Percentiles rank a stretch among this genome's conserved stretches.
Conservation (phyloP, 2,797 vertebrate species). For the Alexandromys oeconomus region DNA sequence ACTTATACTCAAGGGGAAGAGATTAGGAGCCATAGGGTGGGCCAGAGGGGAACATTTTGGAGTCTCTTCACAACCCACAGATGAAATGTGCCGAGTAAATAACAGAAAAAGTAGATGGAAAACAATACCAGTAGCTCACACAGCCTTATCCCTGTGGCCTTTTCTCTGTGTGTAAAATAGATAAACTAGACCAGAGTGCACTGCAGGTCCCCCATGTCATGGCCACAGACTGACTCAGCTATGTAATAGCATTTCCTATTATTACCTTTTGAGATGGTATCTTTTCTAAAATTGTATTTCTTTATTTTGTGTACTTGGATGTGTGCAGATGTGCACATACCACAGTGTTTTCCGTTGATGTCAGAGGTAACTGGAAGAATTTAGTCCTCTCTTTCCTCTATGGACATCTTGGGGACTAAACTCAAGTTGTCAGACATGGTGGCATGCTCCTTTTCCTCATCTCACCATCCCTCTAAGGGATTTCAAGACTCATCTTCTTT, state of each 20-base stretch:
- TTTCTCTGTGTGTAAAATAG: neutral
- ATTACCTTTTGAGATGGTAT: slow-evolving; percentile 15
- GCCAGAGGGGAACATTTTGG: neutral
- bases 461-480: neutral
- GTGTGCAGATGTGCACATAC: neutral
- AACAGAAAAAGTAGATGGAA: neutral
- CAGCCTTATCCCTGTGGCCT: neutral
- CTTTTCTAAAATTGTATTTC: neutral
- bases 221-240: neutral
- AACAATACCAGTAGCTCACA: neutral
- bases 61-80: neutral
- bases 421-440: neutral
- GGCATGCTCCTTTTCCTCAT: neutral
- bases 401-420: too few species aligned
- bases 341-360: too few species aligned
- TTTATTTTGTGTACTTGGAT: neutral
- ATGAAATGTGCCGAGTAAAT: slow-evolving; percentile 12
- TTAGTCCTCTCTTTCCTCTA: too few species aligned
- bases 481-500: slow-evolving; percentile 22
- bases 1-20: neutral
- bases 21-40: neutral
- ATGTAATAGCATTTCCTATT: neutral
- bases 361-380: neutral
- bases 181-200: slow-evolving; percentile 1
- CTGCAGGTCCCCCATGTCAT: neutral